Percentiles rank a stretch among this genome's conserved stretches.
Conservation (phyloP, 1,140 invertebrate genomes). For the Trichonephila inaurata region DNA sequence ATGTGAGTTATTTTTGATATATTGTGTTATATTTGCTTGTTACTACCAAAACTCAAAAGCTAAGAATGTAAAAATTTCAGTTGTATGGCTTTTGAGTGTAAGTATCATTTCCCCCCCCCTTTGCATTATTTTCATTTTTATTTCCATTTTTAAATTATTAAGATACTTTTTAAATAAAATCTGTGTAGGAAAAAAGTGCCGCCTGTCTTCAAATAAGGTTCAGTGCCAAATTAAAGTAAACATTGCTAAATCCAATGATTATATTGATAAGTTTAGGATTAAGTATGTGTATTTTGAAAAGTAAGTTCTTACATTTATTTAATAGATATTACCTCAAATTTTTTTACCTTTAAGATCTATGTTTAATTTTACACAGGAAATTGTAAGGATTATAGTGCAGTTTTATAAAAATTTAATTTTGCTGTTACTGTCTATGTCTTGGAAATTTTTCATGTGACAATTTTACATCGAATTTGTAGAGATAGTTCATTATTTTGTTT, state of each 20-base stretch:
- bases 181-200: background rate
- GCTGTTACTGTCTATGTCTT: too few relatives aligned
- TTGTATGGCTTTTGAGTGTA: background rate
- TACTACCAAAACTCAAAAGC: background rate
- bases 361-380: background rate
- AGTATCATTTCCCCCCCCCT: background rate
- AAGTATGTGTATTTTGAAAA: background rate
- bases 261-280: background rate
- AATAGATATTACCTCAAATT: background rate
- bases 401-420: too few relatives aligned
- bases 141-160: background rate
- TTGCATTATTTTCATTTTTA: too few relatives aligned
- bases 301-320: too few relatives aligned
- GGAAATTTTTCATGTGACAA: too few relatives aligned
- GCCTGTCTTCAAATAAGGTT: background rate
- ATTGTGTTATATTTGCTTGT: background rate
- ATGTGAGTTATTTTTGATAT: constrained; percentile 35
- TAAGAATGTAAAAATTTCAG: constrained; percentile 15
- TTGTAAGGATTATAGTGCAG: too few relatives aligned
- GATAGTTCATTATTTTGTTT: too few relatives aligned
- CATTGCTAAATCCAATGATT: background rate
- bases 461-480: too few relatives aligned
- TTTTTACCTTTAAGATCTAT: background rate
- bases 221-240: background rate
- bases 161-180: background rate